Conservation (phyloP, 2,113 vertebrate species). For the Tylochromis polylepis region DNA sequence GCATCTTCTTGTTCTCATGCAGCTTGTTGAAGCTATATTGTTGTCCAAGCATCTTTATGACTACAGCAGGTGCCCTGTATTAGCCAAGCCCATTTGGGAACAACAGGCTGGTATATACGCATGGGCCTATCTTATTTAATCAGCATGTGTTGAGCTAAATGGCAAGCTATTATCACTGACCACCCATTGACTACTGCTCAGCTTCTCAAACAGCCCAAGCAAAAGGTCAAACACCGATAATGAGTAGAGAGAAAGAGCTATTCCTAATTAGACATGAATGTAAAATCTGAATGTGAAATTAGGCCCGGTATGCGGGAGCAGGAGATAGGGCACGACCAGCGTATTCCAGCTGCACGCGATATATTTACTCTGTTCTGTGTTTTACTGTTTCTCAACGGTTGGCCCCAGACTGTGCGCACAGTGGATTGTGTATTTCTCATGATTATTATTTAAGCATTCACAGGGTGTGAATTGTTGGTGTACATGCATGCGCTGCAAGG, state of each 20-base stretch:
- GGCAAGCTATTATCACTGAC: constrained; percentile 59
- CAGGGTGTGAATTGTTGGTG: neutral
- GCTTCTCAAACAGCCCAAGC: constrained; percentile 61
- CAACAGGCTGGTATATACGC: constrained; percentile 1
- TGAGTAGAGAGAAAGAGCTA: constrained; percentile 47
- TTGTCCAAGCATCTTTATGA: constrained; percentile 34
- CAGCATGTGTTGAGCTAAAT: constrained; percentile 66
- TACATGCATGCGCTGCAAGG: neutral
- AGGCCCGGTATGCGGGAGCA: neutral
- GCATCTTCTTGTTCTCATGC: constrained; percentile 15
- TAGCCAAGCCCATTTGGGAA: constrained; percentile 22
- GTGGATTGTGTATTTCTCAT: neutral
- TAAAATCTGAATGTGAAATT: constrained; percentile 55
- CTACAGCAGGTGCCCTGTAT: neutral
- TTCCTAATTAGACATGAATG: constrained; percentile 60
- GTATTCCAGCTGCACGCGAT: neutral
- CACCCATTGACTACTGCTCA: constrained; percentile 56
- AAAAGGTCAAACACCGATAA: constrained; percentile 74
- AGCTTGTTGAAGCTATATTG: constrained; percentile 1
- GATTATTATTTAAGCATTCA: constrained; percentile 8
- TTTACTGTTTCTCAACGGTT: neutral
- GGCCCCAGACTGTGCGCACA: neutral
- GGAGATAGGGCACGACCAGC: neutral
- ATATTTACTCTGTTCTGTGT: neutral
- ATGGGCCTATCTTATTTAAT: constrained; percentile 73